Percentiles rank a stretch among this genome's conserved stretches.
Evolutionary conservation across 2,113 vertebrate genomes (phyloP).

Genomic region (Aythya baeri): DNA sequence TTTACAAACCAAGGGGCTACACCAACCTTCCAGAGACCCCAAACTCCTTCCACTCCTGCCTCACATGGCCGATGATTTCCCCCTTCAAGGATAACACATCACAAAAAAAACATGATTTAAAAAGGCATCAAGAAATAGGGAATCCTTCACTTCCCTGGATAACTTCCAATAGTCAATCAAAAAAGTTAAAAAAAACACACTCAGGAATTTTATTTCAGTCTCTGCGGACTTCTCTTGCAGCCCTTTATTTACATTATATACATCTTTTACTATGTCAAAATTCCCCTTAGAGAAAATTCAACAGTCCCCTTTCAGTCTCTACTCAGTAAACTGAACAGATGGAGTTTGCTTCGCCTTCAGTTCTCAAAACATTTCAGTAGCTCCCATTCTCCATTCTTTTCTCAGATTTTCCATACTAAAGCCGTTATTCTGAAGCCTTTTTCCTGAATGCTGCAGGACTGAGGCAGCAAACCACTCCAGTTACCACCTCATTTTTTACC

Average conservation of each 20-base stretch:
- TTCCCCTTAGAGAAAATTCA: constrained; percentile 10
- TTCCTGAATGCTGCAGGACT: neutral
- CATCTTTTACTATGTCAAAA: neutral
- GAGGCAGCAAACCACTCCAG: neutral
- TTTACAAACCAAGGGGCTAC: neutral
- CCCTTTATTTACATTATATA: neutral
- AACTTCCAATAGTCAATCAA: neutral
- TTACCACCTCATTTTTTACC: neutral
- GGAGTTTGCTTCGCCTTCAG: neutral
- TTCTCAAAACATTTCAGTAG: neutral
- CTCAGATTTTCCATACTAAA: neutral
- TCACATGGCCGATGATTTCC: neutral
- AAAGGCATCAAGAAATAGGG: neutral
- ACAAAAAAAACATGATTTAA: neutral
- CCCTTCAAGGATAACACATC: neutral
- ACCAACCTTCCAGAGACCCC: neutral
- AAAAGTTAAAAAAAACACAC: neutral
- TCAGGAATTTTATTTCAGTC: neutral
- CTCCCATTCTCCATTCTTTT: neutral
- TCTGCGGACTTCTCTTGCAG: neutral
- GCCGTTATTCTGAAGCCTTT: neutral
- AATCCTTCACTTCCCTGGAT: neutral
- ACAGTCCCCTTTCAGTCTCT: constrained; percentile 8
- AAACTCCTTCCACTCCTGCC: neutral
- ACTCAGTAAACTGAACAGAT: neutral